Conservation (phyloP, 2,113 vertebrate genomes). For the Sapayoa aenigma region DNA sequence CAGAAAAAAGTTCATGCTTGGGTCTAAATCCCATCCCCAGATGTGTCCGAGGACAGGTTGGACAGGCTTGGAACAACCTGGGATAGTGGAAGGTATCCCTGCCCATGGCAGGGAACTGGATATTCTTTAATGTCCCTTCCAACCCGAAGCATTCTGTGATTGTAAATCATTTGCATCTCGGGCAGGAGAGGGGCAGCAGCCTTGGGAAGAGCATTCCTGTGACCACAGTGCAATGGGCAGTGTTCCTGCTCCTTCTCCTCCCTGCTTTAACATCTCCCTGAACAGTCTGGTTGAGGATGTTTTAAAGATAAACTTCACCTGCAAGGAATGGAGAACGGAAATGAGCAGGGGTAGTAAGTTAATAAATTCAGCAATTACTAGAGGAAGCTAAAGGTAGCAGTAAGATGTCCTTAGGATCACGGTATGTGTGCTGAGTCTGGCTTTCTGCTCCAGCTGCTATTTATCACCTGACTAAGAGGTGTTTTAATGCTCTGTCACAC, state of each 20-base stretch:
- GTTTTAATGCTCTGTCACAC: neutral
- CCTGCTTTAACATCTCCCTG: neutral
- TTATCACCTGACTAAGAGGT: neutral
- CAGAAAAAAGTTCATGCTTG: neutral
- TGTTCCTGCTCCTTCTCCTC: neutral
- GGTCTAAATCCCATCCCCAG: neutral
- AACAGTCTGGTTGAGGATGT: neutral
- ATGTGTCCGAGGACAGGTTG: neutral
- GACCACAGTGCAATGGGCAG: rapidly evolving
- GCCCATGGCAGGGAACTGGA: neutral
- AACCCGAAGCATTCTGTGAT: neutral
- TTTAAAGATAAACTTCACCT: neutral
- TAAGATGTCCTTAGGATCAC: neutral
- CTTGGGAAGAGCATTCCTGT: neutral
- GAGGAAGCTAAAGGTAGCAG: neutral
- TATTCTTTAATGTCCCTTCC: neutral
- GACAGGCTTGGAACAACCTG: neutral
- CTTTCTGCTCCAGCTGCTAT: neutral
- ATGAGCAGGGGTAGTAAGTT: neutral
- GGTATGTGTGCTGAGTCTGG: neutral
- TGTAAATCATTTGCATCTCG: neutral
- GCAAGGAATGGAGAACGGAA: neutral
- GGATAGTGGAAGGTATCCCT: neutral
- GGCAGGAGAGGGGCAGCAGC: neutral
- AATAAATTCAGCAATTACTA: neutral